These are phyloP conservation scores for Avahi laniger DNA, from an alignment of 2,797 vertebrate genomes.

Conservation along the genomic window DNA sequence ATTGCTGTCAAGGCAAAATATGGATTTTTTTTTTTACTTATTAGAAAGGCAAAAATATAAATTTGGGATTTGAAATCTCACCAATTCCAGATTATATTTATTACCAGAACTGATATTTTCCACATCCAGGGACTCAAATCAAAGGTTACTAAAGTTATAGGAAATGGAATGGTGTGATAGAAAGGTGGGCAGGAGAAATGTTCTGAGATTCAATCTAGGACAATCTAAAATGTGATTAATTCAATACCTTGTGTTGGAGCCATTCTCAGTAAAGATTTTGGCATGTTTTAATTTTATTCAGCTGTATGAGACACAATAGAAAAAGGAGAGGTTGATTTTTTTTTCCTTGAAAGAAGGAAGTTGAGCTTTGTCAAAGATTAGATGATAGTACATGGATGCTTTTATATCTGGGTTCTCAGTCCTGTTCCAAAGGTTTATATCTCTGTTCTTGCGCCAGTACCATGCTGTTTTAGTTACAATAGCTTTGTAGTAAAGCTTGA, in stretches of 20 bases:
- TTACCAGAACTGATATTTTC: neutral
- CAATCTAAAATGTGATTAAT: neutral
- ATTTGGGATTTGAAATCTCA: neutral
- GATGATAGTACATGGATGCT: too few relatives aligned
- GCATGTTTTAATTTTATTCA: neutral
- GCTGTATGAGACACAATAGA: neutral
- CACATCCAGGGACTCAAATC: neutral
- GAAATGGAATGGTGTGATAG: neutral
- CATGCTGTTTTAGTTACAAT: too few relatives aligned
- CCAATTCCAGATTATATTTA: neutral
- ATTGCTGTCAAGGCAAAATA: constrained; percentile 5
- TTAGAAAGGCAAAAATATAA: neutral
- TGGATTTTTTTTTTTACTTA: neutral
- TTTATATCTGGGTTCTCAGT: too few relatives aligned
- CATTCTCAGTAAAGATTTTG: neutral
- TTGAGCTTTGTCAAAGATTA: neutral
- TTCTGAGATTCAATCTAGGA: neutral
- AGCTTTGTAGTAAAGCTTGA: too few relatives aligned
- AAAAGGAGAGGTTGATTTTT: neutral
- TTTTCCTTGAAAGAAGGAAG: neutral
- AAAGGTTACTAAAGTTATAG: neutral
- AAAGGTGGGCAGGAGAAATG: neutral
- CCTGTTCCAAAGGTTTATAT: too few relatives aligned
- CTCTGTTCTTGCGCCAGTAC: too few relatives aligned
- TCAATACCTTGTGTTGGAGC: neutral